These are phyloP conservation scores for Halcyon malimbica DNA, from an alignment of 2,113 vertebrate species.

Conservation along the genomic window DNA sequence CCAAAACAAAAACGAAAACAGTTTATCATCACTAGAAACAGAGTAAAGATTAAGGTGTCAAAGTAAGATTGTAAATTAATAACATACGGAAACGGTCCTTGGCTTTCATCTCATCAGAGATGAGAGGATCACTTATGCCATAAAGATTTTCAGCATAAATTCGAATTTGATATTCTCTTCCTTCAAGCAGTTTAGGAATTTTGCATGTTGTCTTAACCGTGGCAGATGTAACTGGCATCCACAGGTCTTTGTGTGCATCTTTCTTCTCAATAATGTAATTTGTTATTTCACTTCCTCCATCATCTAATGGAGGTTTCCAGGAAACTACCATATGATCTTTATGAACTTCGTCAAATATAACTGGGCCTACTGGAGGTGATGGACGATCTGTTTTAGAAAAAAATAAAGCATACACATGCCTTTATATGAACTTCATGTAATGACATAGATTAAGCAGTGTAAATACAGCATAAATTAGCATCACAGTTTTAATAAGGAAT, in stretches of 20 bases:
- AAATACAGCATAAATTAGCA: neutral
- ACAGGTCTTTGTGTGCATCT: conserved; percentile 89
- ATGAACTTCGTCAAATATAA: conserved; percentile 94
- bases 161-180: conserved; percentile 91
- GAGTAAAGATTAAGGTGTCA: neutral
- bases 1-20: neutral
- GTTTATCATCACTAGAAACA: neutral
- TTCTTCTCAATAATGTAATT: conserved; percentile 97
- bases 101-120: conserved; percentile 95
- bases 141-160: conserved; percentile 96
- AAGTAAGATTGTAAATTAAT: neutral
- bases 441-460: neutral
- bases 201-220: conserved; percentile 91
- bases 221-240: conserved; percentile 94
- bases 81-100: conserved; percentile 95
- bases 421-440: neutral
- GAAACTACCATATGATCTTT: conserved; percentile 93
- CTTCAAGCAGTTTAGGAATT: conserved; percentile 92
- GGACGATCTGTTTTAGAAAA: conserved; percentile 85
- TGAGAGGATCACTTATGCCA: conserved; percentile 94
- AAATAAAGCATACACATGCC: neutral
- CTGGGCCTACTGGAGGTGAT: conserved; percentile 91
- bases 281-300: conserved; percentile 90
- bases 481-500: neutral
- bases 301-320: conserved; percentile 96